Evolutionary conservation across 2,888 invertebrate species (phyloP), one percentile per base, ranked within the genome.

Genomic region (Marronus borbonicus): DNA sequence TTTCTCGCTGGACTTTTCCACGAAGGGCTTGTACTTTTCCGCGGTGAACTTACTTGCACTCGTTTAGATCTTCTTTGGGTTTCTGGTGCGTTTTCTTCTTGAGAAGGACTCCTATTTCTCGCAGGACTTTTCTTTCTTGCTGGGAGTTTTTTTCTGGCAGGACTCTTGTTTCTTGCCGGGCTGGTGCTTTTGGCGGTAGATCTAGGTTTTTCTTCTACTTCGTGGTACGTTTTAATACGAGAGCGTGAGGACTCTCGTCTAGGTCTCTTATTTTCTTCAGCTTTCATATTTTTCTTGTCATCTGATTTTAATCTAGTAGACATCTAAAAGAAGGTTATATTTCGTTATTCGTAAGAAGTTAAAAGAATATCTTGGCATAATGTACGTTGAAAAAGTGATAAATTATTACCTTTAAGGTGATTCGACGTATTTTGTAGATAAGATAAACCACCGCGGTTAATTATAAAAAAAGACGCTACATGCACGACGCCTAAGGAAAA

Each of bases 401-500:
- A 72, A 70, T 49, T 52, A 62, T 12, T 72, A 77, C 77, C 77
- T 65, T 72, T 64, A 65, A 64, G n/a, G 31, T 50, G 28, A 70
- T 60, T 39, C 8, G 3, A 50, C 5, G 20, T n/a, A 28, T 24
- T 60, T 36, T 31, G 44, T 44, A 50, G 17, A 44, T 68, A 24
- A 14, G 49, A 62, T 60, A 70, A 77, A 77, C 44, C 39, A 50
- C 14, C 36, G n/a, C 12, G n/a, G 50, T 20, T 14, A 66, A 64
- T 31, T 64, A 50, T 62, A 72, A 64, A 70, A 78, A 79, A 78
- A 76, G 80, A 80, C 79, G 80, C 80, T 78, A 69, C 64, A 70
- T 24, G 2, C 64, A 79, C 78, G 80, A 81, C 81, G 81, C 81
- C 77, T 72, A 68, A 76, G 64, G 77, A 77, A 68, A 79, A 76